Conservation (phyloP, 2,888 invertebrate genomes). For the Habrosyne pyritoides region DNA sequence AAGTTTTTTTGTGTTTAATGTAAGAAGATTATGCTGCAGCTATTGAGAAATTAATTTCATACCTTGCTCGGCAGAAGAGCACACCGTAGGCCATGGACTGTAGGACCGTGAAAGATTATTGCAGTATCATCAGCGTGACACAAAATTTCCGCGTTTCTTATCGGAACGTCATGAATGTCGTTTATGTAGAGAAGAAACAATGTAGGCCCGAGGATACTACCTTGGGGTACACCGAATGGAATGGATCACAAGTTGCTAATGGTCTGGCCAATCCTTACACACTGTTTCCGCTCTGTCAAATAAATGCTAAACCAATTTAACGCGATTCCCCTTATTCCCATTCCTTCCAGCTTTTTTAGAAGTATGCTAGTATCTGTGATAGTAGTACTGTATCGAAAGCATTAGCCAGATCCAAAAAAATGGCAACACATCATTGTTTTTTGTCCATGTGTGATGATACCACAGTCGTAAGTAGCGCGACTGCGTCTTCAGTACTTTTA, state of each 20-base stretch:
- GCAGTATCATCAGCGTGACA: conserved; percentile 14
- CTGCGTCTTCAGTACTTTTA: conserved; percentile 13
- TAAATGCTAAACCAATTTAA: conserved; percentile 16
- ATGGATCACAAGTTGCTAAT: background rate
- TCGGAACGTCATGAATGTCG: conserved; percentile 6
- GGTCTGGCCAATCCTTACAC: conserved; percentile 9
- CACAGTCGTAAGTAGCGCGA: background rate
- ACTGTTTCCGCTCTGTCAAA: conserved; percentile 9
- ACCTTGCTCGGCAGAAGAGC: background rate
- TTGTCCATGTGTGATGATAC: background rate
- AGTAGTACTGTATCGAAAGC: conserved; percentile 20
- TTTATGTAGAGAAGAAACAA: conserved; percentile 16
- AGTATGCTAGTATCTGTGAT: conserved; percentile 16
- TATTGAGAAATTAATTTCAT: background rate
- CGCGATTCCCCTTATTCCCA: conserved; percentile 17
- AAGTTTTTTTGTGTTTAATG: conserved; percentile 12
- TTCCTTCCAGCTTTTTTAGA: conserved; percentile 14
- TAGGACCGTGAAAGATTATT: conserved; percentile 6
- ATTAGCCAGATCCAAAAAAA: conserved; percentile 12
- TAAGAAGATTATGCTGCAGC: no score
- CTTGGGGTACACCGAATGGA: conserved; percentile 20
- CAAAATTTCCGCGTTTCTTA: background rate
- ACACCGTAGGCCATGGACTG: conserved; percentile 3
- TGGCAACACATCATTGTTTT: background rate
- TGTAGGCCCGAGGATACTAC: conserved; percentile 19